These are phyloP conservation scores for Chamaea fasciata DNA, from an alignment of 2,113 vertebrate genomes.

Conservation along the genomic window DNA sequence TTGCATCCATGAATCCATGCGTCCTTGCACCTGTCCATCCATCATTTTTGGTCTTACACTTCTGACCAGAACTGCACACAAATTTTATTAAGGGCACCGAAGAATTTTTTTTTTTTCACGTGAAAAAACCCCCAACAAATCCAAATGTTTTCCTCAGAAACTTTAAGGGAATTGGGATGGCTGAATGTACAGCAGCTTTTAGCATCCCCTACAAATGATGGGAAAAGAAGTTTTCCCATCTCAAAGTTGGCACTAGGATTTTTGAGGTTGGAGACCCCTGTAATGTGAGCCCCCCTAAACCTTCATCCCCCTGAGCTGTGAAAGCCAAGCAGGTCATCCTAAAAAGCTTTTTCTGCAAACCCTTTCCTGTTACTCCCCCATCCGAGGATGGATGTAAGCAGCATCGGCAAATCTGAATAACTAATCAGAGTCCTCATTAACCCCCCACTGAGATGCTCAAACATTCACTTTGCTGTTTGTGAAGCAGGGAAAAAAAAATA, in stretches of 20 bases:
- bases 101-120: fast-evolving
- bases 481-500: slow-evolving; percentile 61
- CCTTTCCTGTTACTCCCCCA: slow-evolving; percentile 8
- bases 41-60: background rate
- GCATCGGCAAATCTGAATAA: slow-evolving; percentile 78
- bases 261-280: background rate
- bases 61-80: background rate
- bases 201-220: fast-evolving
- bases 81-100: background rate
- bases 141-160: background rate
- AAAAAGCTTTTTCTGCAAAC: slow-evolving; percentile 14
- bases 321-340: background rate
- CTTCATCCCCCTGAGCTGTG: background rate
- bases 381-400: slow-evolving; percentile 68
- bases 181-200: background rate
- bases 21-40: fast-evolving
- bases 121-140: background rate
- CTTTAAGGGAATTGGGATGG: fast-evolving
- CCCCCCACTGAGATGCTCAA: slow-evolving; percentile 86
- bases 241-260: background rate
- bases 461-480: slow-evolving; percentile 88
- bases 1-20: fast-evolving
- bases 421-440: slow-evolving; percentile 96
- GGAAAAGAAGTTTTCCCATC: background rate
- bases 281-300: background rate